Conservation (phyloP, 2,888 invertebrate species). For the Ennomos erosarius region DNA sequence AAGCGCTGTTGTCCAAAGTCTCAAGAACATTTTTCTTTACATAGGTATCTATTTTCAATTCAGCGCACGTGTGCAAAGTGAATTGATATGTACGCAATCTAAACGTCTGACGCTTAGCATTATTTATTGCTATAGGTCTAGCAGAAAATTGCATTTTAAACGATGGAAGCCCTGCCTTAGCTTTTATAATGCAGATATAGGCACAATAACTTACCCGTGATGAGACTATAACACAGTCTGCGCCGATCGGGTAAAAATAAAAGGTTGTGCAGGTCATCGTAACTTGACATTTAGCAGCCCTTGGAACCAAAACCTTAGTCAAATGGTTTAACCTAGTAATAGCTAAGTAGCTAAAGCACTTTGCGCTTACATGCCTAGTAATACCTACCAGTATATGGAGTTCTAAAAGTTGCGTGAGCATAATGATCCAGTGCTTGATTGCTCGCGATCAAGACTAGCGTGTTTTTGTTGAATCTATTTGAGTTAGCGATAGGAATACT, state of each 20-base stretch:
- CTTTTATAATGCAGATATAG: slow-evolving; percentile 22
- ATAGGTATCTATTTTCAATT: too few species aligned
- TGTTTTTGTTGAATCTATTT: slow-evolving; percentile 17
- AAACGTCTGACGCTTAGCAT: background rate
- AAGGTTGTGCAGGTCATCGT: slow-evolving; percentile 48
- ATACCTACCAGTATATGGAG: background rate
- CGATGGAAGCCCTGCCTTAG: slow-evolving; percentile 10
- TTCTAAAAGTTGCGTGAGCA: slow-evolving; percentile 41
- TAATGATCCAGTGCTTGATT: slow-evolving; percentile 40
- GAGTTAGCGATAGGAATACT: slow-evolving; percentile 10
- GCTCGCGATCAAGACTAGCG: slow-evolving; percentile 21
- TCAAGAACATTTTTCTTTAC: too few species aligned
- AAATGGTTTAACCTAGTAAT: slow-evolving; percentile 15
- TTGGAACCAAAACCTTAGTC: slow-evolving; percentile 43
- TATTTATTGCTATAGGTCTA: slow-evolving; percentile 4
- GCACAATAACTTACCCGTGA: slow-evolving; percentile 32
- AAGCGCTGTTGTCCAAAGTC: too few species aligned
- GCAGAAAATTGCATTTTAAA: slow-evolving; percentile 25
- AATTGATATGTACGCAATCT: slow-evolving; percentile 4
- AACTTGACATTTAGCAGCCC: slow-evolving; percentile 48
- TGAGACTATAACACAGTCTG: slow-evolving; percentile 38
- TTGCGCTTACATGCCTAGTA: background rate
- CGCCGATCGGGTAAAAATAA: slow-evolving; percentile 36
- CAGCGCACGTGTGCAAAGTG: background rate
- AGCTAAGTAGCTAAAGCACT: background rate